phyloP scores from a whole-genome alignment of 2,113 vertebrate genomes.

The Alethe diademata region DNA sequence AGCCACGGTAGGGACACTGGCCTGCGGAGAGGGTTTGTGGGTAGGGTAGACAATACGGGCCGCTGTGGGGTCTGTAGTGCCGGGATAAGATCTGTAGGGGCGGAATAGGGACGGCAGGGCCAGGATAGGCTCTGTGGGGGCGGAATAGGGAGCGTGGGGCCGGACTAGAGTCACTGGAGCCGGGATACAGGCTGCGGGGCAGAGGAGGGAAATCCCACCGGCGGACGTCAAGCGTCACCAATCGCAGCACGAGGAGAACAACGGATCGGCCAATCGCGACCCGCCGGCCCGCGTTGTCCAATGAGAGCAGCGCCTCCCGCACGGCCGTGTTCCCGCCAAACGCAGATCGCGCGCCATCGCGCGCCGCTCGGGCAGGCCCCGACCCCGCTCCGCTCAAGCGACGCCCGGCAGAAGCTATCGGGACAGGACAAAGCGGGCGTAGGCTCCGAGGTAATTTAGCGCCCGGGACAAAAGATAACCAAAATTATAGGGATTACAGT shows the following conservation, averaged over 20 bases:
- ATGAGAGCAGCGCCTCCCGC: rapidly evolving
- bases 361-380: rapidly evolving
- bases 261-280: rapidly evolving
- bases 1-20: rapidly evolving
- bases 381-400: rapidly evolving
- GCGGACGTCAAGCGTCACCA: rapidly evolving
- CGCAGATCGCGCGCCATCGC: rapidly evolving
- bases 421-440: rapidly evolving
- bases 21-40: rapidly evolving
- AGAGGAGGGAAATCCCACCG: rapidly evolving
- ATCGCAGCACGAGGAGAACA: rapidly evolving
- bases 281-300: rapidly evolving
- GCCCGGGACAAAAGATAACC: rapidly evolving
- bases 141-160: too few relatives aligned
- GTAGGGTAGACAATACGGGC: rapidly evolving
- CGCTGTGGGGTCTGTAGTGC: rapidly evolving
- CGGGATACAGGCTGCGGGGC: rapidly evolving
- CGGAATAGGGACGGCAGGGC: too few relatives aligned
- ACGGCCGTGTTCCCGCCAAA: rapidly evolving
- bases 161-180: too few relatives aligned
- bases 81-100: rapidly evolving
- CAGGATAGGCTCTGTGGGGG: rapidly evolving
- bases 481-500: rapidly evolving
- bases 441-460: rapidly evolving
- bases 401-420: rapidly evolving